phyloP scores from a whole-genome alignment of 2,113 vertebrate species.

The Xiphophorus maculatus region DNA sequence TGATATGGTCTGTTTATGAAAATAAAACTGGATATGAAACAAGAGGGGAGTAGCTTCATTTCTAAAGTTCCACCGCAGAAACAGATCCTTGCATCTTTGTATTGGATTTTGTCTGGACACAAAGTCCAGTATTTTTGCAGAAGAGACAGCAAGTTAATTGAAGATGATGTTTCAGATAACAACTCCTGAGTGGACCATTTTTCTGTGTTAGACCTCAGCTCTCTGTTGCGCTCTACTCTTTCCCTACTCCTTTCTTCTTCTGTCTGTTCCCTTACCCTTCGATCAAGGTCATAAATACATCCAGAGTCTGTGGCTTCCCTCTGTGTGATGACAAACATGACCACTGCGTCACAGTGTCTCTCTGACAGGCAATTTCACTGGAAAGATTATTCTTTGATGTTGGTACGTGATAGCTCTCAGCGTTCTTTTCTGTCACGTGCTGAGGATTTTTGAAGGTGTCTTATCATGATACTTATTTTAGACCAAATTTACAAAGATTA shows the following conservation, averaged over 20 bases:
- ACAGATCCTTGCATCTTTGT: constrained; percentile 3
- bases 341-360: constrained; percentile 9
- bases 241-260: not conserved
- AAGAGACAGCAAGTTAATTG: constrained; percentile 54
- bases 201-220: constrained; percentile 26
- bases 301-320: constrained; percentile 7
- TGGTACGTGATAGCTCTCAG: constrained; percentile 17
- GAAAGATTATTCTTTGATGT: constrained; percentile 40
- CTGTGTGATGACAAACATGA: constrained; percentile 28
- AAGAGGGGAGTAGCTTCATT: constrained; percentile 16
- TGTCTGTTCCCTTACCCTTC: not conserved
- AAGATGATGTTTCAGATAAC: constrained; percentile 63
- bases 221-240: not conserved
- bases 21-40: not conserved
- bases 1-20: not conserved
- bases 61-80: not conserved
- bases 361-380: constrained; percentile 26
- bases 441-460: constrained; percentile 10
- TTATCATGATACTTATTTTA: constrained; percentile 2
- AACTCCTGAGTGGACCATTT: constrained; percentile 44
- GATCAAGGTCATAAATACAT: constrained; percentile 15
- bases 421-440: constrained; percentile 14
- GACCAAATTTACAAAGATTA: not conserved
- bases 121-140: constrained; percentile 31
- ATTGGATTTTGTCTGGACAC: not conserved